phyloP scores from a whole-genome alignment of 2,113 vertebrate genomes.

The Monarcha castaneiventris region DNA sequence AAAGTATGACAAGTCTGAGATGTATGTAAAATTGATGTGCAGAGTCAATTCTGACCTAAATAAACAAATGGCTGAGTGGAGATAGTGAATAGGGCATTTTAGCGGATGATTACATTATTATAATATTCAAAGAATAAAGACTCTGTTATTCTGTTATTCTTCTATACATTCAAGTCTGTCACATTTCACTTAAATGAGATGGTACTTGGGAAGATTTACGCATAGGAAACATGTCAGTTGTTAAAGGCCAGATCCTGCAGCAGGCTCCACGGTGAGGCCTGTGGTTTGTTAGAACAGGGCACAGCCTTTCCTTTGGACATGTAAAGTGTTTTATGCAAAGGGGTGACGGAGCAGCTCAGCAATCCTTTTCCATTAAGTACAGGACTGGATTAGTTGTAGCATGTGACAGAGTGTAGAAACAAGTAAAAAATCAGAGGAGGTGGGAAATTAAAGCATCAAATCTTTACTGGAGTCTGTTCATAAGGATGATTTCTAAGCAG shows the following conservation, averaged over 20 bases:
- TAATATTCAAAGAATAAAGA: background rate
- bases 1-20: background rate
- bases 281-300: background rate
- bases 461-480: slow-evolving; percentile 16
- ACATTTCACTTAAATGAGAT: background rate
- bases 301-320: background rate
- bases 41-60: background rate
- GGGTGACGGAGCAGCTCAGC: background rate
- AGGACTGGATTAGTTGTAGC: background rate
- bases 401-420: background rate
- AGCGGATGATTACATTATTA: background rate
- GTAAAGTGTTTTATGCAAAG: background rate
- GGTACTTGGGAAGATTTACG: background rate
- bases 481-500: slow-evolving; percentile 12
- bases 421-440: background rate
- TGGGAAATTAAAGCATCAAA: slow-evolving; percentile 11
- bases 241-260: background rate
- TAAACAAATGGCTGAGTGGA: slow-evolving; percentile 6
- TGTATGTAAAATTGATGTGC: background rate
- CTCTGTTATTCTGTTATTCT: background rate
- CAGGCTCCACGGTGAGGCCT: background rate
- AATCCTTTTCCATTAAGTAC: background rate
- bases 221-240: background rate
- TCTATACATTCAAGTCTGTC: background rate
- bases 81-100: background rate